Conservation (phyloP, 2,797 vertebrate species). For the Pipistrellus kuhlii region DNA sequence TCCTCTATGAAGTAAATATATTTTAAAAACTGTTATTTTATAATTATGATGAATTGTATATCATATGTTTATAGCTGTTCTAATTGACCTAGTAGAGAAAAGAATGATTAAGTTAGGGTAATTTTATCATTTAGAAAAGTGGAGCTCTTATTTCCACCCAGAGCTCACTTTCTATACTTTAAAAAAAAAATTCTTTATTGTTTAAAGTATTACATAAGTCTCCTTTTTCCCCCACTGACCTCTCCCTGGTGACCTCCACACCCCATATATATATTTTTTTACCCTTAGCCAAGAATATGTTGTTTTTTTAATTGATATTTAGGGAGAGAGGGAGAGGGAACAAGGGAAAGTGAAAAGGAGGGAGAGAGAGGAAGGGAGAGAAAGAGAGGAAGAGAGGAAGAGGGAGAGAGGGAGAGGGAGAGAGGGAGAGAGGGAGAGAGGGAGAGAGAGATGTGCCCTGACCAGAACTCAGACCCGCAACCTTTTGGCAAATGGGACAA, state of each 20-base stretch:
- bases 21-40: not conserved
- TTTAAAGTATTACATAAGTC: too few species aligned
- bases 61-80: constrained; percentile 17
- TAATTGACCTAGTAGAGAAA: not conserved
- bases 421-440: too few species aligned
- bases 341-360: too few species aligned
- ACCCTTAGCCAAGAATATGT: not conserved
- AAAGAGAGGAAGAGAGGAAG: too few species aligned
- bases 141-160: not conserved
- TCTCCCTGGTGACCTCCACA: too few species aligned
- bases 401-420: too few species aligned
- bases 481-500: not conserved
- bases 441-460: not conserved
- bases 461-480: not conserved
- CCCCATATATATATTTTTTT: not conserved
- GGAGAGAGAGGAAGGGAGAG: accelerated
- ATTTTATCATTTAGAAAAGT: not conserved
- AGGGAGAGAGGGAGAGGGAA: not conserved
- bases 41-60: not conserved
- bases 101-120: not conserved
- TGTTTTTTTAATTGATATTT: not conserved
- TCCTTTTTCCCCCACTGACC: too few species aligned
- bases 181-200: too few species aligned
- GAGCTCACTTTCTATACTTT: not conserved
- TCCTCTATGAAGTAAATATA: too few species aligned